Conservation (phyloP, 2,888 invertebrate genomes). For the Ypsolopha sequella region DNA sequence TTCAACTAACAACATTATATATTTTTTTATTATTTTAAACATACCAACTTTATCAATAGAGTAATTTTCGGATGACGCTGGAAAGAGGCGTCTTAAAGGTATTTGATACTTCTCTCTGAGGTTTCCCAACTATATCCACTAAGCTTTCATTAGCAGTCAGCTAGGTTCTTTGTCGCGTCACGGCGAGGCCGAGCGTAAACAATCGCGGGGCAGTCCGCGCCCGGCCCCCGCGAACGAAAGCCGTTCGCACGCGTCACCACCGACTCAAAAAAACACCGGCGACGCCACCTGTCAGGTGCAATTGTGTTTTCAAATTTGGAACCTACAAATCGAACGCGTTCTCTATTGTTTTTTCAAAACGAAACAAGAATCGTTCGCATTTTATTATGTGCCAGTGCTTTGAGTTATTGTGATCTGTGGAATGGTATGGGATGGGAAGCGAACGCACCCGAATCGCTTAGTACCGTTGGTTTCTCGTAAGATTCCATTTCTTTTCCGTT, state of each 20-base stretch:
- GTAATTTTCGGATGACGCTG: no score
- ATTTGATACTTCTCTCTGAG: no score
- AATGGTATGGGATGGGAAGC: neutral
- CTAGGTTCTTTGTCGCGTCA: slow-evolving; percentile 32
- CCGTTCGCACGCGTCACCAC: slow-evolving; percentile 25
- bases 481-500: slow-evolving; percentile 32
- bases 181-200: slow-evolving; percentile 53
- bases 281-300: slow-evolving; percentile 33
- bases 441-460: neutral
- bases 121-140: no score
- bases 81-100: no score
- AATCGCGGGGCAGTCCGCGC: slow-evolving; percentile 54
- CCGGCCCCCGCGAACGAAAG: slow-evolving; percentile 42
- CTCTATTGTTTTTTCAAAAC: slow-evolving; percentile 11
- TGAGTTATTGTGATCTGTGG: neutral
- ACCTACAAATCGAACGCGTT: neutral
- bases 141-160: neutral
- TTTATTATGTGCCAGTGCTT: slow-evolving; percentile 16
- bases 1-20: no score
- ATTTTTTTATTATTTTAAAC: no score
- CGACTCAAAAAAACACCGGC: slow-evolving; percentile 19
- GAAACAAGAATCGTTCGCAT: slow-evolving; percentile 43
- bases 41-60: no score
- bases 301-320: slow-evolving; percentile 21
- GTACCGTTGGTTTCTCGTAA: slow-evolving; percentile 29